Conservation (phyloP, 2,888 invertebrate species). For the Hypselothyrea guttata region DNA sequence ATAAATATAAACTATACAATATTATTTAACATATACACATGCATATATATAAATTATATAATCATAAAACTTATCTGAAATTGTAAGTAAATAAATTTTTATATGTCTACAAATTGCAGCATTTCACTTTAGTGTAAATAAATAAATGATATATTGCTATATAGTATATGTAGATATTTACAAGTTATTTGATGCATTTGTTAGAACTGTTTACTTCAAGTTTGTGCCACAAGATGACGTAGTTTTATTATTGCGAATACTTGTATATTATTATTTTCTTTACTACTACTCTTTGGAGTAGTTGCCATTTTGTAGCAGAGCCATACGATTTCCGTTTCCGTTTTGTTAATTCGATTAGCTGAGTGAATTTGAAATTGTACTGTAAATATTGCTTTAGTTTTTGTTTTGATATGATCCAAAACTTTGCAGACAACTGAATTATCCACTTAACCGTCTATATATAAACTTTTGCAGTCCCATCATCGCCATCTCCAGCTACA, state of each 20-base stretch:
- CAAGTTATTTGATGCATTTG: constrained; percentile 25
- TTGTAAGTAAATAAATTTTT: constrained; percentile 69
- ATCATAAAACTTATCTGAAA: constrained; percentile 22
- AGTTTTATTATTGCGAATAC: constrained; percentile 11
- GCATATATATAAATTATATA: constrained; percentile 30
- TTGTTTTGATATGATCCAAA: constrained; percentile 34
- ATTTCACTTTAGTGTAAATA: constrained; percentile 9
- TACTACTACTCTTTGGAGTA: neutral
- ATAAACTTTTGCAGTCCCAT: constrained; percentile 87
- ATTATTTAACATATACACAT: constrained; percentile 21
- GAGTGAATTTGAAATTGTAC: constrained; percentile 58
- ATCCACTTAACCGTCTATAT: constrained; percentile 4
- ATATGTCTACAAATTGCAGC: constrained; percentile 49
- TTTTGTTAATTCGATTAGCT: constrained; percentile 53
- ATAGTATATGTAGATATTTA: constrained; percentile 17
- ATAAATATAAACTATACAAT: constrained; percentile 34
- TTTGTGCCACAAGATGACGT: constrained; percentile 21
- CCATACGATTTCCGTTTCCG: constrained; percentile 64
- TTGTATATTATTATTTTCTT: constrained; percentile 18
- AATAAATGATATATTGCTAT: constrained; percentile 9
- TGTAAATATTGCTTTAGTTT: constrained; percentile 52
- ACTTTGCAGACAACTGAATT: constrained; percentile 60
- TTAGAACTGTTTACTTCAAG: constrained; percentile 34
- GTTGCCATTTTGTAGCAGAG: constrained; percentile 37
- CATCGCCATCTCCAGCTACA: constrained; percentile 90